Evolutionary conservation across 2,113 vertebrate species (phyloP), one percentile per base, ranked within the genome.

Genomic region (Cochlearius cochlearius): DNA sequence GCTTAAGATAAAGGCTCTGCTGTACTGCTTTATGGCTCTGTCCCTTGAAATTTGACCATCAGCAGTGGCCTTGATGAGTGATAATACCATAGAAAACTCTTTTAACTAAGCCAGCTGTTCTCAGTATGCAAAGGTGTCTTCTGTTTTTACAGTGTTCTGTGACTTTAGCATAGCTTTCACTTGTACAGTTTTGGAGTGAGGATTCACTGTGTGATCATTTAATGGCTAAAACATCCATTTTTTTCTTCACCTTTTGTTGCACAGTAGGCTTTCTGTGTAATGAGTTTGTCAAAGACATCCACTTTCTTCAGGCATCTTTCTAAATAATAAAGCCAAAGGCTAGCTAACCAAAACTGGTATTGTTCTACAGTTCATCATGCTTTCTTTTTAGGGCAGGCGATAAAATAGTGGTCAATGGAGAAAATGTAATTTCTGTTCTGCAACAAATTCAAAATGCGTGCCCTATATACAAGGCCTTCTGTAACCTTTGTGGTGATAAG

Each of bases 141-240:
- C 38, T 87, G 22, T 21, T 62, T 68, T 73, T 68, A 45, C 41
- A 58, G 20, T 62, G 17, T 55, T 56, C 22, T 50, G 15, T 39
- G 60, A 68, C 43, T 52, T 63, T 19, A 73, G 45, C 34, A 45
- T 29, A 49, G 16, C 32, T 78, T 76, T 87, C 36, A 30, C 27
- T 49, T 67, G 27, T 50, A 34, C 15, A 41, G 38, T 23, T 82
- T 90, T 47, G 38, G n/a, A 76, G 30, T 43, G 39, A 64, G 38
- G 75, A 80, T 86, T 96, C 74, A 38, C 53, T 68, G 17, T 39
- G 69, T 86, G 73, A 93, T 84, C 71, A 50, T 77, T 95, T 93
- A 92, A 92, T 94, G 53, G 78, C 83, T 59, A 52, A 91, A 79
- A 56, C 62, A 78, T 69, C 84, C 92, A 96, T 90, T 85, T 64